A percentile compares a stretch with the other conserved stretches of the same genome.
phyloP scores from a whole-genome alignment of 92 coral and sea anemone species.

The Epizoanthus stellaris region DNA sequence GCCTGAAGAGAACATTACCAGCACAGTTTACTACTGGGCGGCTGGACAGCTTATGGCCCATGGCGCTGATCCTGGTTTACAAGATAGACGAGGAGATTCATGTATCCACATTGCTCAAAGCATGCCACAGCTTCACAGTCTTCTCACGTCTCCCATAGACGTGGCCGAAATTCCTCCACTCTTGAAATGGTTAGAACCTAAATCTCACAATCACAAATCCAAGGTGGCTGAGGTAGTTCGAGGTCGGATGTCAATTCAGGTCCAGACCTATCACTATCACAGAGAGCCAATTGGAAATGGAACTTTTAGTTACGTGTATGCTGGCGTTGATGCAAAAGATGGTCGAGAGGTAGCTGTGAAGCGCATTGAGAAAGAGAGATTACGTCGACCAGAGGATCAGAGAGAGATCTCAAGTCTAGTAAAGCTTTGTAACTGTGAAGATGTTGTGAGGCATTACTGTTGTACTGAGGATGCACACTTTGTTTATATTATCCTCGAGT shows the following conservation, averaged over 20 bases:
- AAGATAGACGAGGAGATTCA: neutral
- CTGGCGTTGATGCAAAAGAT: slow-evolving; percentile 47
- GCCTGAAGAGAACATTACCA: neutral
- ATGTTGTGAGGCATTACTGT: slow-evolving; percentile 43
- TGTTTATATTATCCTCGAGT: slow-evolving; percentile 46
- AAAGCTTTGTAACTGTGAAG: slow-evolving; percentile 51
- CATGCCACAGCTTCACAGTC: neutral
- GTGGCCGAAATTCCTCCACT: neutral
- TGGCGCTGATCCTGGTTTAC: slow-evolving; percentile 22
- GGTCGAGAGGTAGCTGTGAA: slow-evolving; percentile 63
- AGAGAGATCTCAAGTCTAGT: slow-evolving; percentile 53
- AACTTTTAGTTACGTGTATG: slow-evolving; percentile 47
- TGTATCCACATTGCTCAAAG: neutral
- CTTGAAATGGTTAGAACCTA: slow-evolving; percentile 30
- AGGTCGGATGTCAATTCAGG: slow-evolving; percentile 7
- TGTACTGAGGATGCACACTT: slow-evolving; percentile 16
- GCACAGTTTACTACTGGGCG: neutral
- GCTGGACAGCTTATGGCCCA: slow-evolving; percentile 6
- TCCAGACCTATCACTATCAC: slow-evolving; percentile 36
- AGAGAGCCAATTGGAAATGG: slow-evolving; percentile 46
- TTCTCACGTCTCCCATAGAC: slow-evolving; percentile 4
- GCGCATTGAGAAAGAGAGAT: slow-evolving; percentile 49
- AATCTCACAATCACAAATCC: slow-evolving; percentile 29
- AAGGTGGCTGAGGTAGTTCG: slow-evolving; percentile 39
- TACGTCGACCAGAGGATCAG: slow-evolving; percentile 41